phyloP scores from a whole-genome alignment of 1,140 invertebrate genomes.

The Drosophila saltans region DNA sequence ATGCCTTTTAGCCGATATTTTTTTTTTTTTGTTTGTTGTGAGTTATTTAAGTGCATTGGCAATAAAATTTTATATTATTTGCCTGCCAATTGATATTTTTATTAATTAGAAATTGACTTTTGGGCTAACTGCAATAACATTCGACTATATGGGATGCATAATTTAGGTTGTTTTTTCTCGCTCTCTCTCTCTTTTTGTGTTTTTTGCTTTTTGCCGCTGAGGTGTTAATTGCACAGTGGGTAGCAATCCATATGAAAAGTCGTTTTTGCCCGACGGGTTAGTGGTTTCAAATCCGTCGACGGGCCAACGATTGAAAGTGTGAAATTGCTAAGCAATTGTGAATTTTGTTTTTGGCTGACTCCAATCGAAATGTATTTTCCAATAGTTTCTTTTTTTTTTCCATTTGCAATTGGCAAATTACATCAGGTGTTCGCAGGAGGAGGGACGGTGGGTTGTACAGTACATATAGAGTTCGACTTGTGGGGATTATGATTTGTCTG shows the following conservation, averaged over 20 bases:
- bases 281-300: constrained; percentile 8
- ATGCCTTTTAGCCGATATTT: constrained; percentile 1
- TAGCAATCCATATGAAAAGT: constrained; percentile 25
- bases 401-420: constrained; percentile 67
- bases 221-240: constrained; percentile 80
- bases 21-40: background rate
- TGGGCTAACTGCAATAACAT: constrained; percentile 35
- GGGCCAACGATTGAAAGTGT: constrained; percentile 70
- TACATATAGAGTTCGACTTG: background rate
- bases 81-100: constrained; percentile 54
- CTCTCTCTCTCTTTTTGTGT: constrained; percentile 1
- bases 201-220: constrained; percentile 55
- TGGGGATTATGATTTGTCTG: constrained; percentile 70
- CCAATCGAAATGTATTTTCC: constrained; percentile 42
- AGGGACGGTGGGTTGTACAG: constrained; percentile 11
- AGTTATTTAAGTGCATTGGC: constrained; percentile 68
- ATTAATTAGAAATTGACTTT: constrained; percentile 67
- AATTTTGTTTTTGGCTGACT: constrained; percentile 43
- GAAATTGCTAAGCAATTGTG: constrained; percentile 80
- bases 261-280: constrained; percentile 23
- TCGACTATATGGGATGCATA: constrained; percentile 20
- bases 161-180: constrained; percentile 10
- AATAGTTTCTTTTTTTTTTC: constrained; percentile 31
- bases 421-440: constrained; percentile 64
- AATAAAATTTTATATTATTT: constrained; percentile 73